Evolutionary conservation across 2,797 vertebrate genomes (phyloP), one percentile per base, ranked within the genome.

Genomic region (Tokudaia tokunoshimensis): DNA sequence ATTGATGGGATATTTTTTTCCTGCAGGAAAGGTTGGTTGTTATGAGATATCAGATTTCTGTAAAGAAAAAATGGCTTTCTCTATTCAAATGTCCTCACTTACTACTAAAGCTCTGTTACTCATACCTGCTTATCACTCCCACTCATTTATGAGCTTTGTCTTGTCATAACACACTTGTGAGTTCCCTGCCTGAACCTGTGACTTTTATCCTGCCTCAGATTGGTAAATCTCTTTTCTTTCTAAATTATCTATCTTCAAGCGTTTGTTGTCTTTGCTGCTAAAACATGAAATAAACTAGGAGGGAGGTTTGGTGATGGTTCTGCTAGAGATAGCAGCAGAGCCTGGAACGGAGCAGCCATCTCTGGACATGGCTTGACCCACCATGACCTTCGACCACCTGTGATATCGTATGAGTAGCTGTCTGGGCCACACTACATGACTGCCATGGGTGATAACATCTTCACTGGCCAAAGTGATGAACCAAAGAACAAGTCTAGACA

Each of bases 391-490:
- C 52, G 84, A 19, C 6, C 63, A 24, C 78, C 59, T 44, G 14
- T 4, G 6, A 63, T 2, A 29, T 67, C 34, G 1, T 1, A 0
- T 2, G 1, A 52, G 22, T 1, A 76, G 24, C 2, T 1, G 57
- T 63, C 19, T 31, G n/a, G 22, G 9, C 26, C 41, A 67, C 6
- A 74, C 11, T 17, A 1, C 34, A 13, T 20, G 57, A 24, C 34
- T 11, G 11, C 4, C 61, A 20, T 1, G 0, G 55, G 24, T 15
- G 1, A 86, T 8, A 57, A 24, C 14, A 74, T 70, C 24, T n/a
- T 80, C 55, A 55, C 34, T 13, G 26, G 52, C 6, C 74, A 81
- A 79, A 78, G 3, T 24, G 47, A 20, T 65, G 9, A 24, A 31
- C 0, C 4, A 4, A 29, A 79, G 37, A 79, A 15, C 34, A 63